Base-by-base conservation (phyloP, 2,797 vertebrate genomes). In the Typhlichthys eigenmanni region DNA sequence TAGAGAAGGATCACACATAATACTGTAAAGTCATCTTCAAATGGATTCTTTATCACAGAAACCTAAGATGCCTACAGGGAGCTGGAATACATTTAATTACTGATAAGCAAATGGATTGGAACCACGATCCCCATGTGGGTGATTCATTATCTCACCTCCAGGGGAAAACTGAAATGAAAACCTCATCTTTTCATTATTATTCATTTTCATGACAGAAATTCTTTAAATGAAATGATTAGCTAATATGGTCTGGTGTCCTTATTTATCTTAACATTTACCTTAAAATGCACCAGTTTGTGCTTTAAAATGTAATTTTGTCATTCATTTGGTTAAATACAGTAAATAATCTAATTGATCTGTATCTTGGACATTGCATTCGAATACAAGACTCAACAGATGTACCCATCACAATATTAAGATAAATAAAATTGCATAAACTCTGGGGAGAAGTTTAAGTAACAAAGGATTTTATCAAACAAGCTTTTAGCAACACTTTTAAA, bases 71-170 rank as follows among this genome's bases (percentile, higher is more conserved):
- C 74, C 83, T 82, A n/a, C 5, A 1, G 81, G 86, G 80, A 68
- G 56, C 47, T 0, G 12, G 52, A 60, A 69, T 69, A 80, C 58
- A 52, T 82, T 88, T 89, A 87, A 88, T 91, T 87, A 88, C 88
- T 67, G 81, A 85, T 85, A 85, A 85, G 82, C 60, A 71, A 81
- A 78, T 67, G 66, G 72, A 81, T 58, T 75, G 69, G 82, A 85
- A 85, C 86, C 43, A 32, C 52, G 59, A 78, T 19, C 74, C 79
- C 75, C 54, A 7, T 14, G 13, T 17, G 59, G 46, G 52, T 68
- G 74, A 85, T 80, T 74, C 80, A 71, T 64, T 56, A 74, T 75
- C 68, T 29, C 34, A 55, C 29, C 66, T 62, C 49, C 8, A 12
- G 19, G 24, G 32, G 53, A 54, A 45, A 60, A 48, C 66, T 67